Evolutionary conservation across 2,797 vertebrate species (phyloP).

Genomic region (Trichosurus vulpecula): DNA sequence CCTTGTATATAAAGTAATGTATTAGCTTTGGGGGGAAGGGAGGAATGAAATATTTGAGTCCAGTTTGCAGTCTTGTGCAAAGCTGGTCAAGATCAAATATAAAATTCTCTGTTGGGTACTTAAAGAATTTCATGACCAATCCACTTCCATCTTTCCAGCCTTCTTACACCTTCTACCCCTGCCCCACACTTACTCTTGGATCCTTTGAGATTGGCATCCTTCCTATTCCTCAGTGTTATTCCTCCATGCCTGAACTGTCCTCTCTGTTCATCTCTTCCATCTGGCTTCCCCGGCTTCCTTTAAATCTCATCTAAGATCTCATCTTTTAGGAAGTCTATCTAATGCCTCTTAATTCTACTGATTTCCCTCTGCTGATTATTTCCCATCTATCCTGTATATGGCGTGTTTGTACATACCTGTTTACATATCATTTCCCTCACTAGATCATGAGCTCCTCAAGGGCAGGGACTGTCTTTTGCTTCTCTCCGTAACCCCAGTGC

Average conservation of each 20-base stretch:
- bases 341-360: background rate
- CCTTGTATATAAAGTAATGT: background rate
- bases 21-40: background rate
- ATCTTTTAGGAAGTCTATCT: background rate
- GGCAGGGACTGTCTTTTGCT: background rate
- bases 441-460: background rate
- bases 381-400: background rate
- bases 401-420: background rate
- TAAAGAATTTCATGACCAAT: background rate
- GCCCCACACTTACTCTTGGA: background rate
- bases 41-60: background rate
- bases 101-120: background rate
- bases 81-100: background rate
- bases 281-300: background rate
- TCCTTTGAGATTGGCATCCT: background rate
- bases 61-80: background rate
- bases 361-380: background rate
- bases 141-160: background rate
- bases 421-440: background rate
- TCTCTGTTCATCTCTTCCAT: background rate
- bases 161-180: background rate
- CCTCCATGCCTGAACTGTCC: background rate
- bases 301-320: background rate
- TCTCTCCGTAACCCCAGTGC: background rate
- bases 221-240: background rate